Evolutionary conservation across 2,888 invertebrate species (phyloP), one percentile per base, ranked within the genome.

Genomic region (Cryptophagus acutangulus): DNA sequence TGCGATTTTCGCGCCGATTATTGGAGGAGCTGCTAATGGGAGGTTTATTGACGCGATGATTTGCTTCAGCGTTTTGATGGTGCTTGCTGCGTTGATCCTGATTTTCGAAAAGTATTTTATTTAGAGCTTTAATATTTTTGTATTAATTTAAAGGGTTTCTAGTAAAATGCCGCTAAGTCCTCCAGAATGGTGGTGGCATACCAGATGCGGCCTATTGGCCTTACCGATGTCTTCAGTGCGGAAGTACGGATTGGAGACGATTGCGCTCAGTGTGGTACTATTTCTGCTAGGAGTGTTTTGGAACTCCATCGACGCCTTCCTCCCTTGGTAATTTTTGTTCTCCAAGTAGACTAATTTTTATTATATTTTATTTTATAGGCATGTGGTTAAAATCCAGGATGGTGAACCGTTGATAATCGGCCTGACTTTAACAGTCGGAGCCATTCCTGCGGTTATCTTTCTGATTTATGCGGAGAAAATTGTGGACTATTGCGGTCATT

Each of bases 111-210:
- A 70, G 79, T 79, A 61, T 68, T 74, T 20, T 20, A 20, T 8
- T 20, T 10, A n/a, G 31, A 36, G 5, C 3, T 6, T 12, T 29
- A 6, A n/a, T 12, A 29, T 36, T 28, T 9, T 28, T 29, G 15
- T 31, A 29, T 28, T 26, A 44, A n/a, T 20, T 20, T 20, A n/a
- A n/a, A n/a, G n/a, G 24, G 50, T 49, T 59, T 63, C 18, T 43
- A 79, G 79, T 2, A 74, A 75, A 51, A 87, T 87, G 83, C 87
- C 87, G 1, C 67, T 87, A 6, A 84, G 84, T 55, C 84, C 87
- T 1, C 86, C 87, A 0, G 87, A 87, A 67, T 87, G 87, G 87
- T 87, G 86, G 86, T 87, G 87, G 87, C 86, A 87, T 59, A 87
- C 87, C 2, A 75, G 83, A 56, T 82, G 83, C 6, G 87, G 86